Base-by-base conservation (phyloP, 2,113 vertebrate species). In the Halcyon malimbica region DNA sequence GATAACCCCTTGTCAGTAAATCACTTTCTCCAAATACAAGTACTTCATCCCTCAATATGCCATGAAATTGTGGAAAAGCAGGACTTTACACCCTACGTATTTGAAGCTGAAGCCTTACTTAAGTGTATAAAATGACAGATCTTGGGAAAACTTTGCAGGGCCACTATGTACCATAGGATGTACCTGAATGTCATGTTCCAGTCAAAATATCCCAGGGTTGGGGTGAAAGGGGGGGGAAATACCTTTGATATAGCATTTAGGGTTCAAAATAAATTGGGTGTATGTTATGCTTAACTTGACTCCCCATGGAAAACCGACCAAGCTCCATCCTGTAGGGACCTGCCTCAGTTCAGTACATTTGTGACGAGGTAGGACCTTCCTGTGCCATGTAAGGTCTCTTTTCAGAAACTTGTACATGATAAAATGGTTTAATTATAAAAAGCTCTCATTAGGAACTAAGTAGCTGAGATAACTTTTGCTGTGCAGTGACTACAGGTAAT, bases 1-100 rank as follows among this genome's bases (percentile, higher is more conserved):
- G 90, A 75, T 94, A 94, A 92, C 90, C 80, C 37, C 15, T 1
- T 19, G 77, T 50, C 86, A 57, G 70, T 96, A 96, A 97, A 97
- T 96, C 76, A 90, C 53, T 94, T 71, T 79, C 62, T 65, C 71
- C 63, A 82, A 92, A 91, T 31, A 37, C 70, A 57, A 67, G 31
- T 26, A 26, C 28, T 91, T 89, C 6, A 7, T 57, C 51, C 63
- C 33, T 91, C 77, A 92, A 87, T 3, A 0, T 62, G 48, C 65
- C 65, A 29, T 69, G 83, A 91, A 90, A 83, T 86, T 4, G 1
- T 51, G 64, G 77, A 33, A 84, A 92, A 90, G 57, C 64, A 80
- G n/a, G 42, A 44, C 56, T 92, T 87, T 28, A 41, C n/a, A 50
- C 41, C 54, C 48, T 42, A 23, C 2, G 3, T 69, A 25, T 89